These are phyloP conservation scores for Bos taurus DNA, from an alignment of 2,113 vertebrate genomes.

Conservation along the genomic window ARS-UCD2.0 NC_037335.1:110660501-110661000, in stretches of 20 bases:
- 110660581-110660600: rapidly evolving
- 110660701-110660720: neutral
- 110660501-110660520: neutral
- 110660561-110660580: neutral
- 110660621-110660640: neutral
- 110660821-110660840: neutral
- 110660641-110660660: neutral
- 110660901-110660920: neutral
- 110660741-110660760: neutral
- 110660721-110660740: neutral
- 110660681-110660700: neutral
- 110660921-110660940: too few species aligned
- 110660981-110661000: neutral
- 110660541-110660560: neutral
- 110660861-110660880: neutral
- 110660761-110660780: neutral
- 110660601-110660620: neutral
- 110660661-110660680: neutral
- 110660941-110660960: neutral
- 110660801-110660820: neutral
- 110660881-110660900: neutral
- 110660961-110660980: neutral
- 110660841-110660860: neutral
- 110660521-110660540: neutral
- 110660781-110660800: neutral